Evolutionary conservation across 2,113 vertebrate species (phyloP), one percentile per base, ranked within the genome.

Genomic region (Zootoca vivipara): DNA sequence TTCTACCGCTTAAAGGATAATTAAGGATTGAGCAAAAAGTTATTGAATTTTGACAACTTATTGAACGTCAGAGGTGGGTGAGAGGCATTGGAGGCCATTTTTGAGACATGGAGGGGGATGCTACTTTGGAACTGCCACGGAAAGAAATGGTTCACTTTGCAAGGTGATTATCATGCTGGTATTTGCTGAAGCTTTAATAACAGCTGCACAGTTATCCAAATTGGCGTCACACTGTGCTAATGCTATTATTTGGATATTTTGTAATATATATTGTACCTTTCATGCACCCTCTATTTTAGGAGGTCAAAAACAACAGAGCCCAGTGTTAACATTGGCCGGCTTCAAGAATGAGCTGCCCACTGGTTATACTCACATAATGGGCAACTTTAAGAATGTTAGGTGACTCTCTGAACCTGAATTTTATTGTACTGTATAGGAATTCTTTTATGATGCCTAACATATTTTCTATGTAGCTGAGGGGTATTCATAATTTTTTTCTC

Each of bases 1-100:
- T 92, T 85, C 94, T 94, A 80, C 88, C 93, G 72, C 90, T 93
- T 90, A 93, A 92, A 79, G 87, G 82, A 86, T 91, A 94, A 95
- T 87, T 86, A 20, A 89, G 87, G 67, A 52, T 65, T 91, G 62
- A 86, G 74, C 26, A 91, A 94, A 93, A 91, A 93, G 85, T 91
- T 95, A 77, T 90, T 92, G 86, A 93, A 92, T 38, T 33, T 62
- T 64, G 52, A 75, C 62, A 38, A 15, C n/a, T 15, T 64, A 81
- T 38, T 81, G 30, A 78, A 52, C 73, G 40, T 82, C 33, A 94
- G 77, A 90, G 78, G 87, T 93, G 90, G 91, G 7, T 6, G 35
- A 1, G 79, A 78, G n/a, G 86, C 90, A 89, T 92, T 92, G 90
- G 92, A 0, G 92, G 65, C 65, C 24, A 38, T 91, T 90, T 95